Evolutionary conservation across 2,797 vertebrate species (phyloP), one percentile per base, ranked within the genome.

Genomic region (Limosa lapponica): DNA sequence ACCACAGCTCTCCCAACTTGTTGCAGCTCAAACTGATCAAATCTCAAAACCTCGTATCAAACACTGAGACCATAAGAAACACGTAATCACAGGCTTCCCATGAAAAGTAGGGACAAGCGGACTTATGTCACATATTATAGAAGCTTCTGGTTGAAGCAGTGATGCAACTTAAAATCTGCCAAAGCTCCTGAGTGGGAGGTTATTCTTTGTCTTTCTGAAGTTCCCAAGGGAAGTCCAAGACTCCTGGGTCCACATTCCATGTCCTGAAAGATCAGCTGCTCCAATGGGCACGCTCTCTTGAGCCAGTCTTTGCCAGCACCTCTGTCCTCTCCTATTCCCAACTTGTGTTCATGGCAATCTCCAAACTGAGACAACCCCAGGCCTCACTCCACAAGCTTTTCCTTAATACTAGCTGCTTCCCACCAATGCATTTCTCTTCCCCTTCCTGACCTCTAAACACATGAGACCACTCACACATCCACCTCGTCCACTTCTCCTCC

Each of bases 401-500:
- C 39, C 83, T 49, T 48, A 87, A 66, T 41, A 39, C 13, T 34
- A 11, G 3, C 8, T 1, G 0, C 55, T 79, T 83, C 51, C 77
- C 74, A 92, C 59, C 51, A 34, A 41, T 1, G 7, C 3, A 0
- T 59, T 86, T 73, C 71, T 75, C 64, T 80, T 80, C 55, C 61
- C 84, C 41, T 32, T 51, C 20, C 75, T 66, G 54, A 90, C 55
- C 89, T 96, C 85, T 4, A 11, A 46, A 88, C 46, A 81, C 70
- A 75, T 69, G 82, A 89, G 66, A 72, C 16, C n/a, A 25, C 87
- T 95, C 72, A 90, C 93, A 94, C 90, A 89, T 92, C 52, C 69
- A 83, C 81, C 69, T 82, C 86, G 32, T 13, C 25, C 66, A 70
- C 67, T 59, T 73, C 59, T 61, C 69, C 75, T 90, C 85, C 75